Conservation (phyloP, 2,113 vertebrate species). For the Symphodus melops region DNA sequence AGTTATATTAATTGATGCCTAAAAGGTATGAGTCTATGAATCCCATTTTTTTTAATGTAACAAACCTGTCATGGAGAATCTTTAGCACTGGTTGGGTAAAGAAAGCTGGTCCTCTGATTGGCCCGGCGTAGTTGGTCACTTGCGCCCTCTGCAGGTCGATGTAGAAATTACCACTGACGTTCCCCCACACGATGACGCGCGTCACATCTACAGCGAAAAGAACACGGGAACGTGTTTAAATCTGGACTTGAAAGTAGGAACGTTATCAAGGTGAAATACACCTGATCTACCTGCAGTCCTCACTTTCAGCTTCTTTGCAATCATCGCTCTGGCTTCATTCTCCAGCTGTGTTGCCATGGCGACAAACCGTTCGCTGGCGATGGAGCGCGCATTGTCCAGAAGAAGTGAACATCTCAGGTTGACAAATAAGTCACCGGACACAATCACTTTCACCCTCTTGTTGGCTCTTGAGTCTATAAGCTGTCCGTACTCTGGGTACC, state of each 20-base stretch:
- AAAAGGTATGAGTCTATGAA: too few species aligned
- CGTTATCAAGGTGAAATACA: not conserved
- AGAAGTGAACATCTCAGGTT: conserved; percentile 88
- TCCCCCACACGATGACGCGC: conserved; percentile 93
- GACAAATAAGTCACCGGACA: conserved; percentile 84
- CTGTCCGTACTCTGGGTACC: conserved; percentile 83
- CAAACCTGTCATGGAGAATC: conserved; percentile 85
- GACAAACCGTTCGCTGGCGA: conserved; percentile 84
- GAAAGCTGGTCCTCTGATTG: conserved; percentile 86
- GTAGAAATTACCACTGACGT: conserved; percentile 87
- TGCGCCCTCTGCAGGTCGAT: conserved; percentile 89
- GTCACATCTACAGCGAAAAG: conserved; percentile 83
- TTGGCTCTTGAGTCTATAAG: conserved; percentile 85
- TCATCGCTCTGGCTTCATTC: conserved; percentile 82
- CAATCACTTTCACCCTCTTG: conserved; percentile 84
- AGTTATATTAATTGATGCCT: too few species aligned
- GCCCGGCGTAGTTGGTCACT: conserved; percentile 83
- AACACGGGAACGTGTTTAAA: accelerated
- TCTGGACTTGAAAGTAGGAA: not conserved
- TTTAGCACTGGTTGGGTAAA: conserved; percentile 80
- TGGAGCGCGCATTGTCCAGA: conserved; percentile 67
- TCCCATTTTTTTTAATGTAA: too few species aligned
- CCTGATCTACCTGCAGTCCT: conserved; percentile 77
- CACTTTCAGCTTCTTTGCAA: conserved; percentile 86
- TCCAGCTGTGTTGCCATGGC: conserved; percentile 84